Evolutionary conservation across 2,888 invertebrate genomes (phyloP).

Genomic region (Tromatobia lineatoria): DNA sequence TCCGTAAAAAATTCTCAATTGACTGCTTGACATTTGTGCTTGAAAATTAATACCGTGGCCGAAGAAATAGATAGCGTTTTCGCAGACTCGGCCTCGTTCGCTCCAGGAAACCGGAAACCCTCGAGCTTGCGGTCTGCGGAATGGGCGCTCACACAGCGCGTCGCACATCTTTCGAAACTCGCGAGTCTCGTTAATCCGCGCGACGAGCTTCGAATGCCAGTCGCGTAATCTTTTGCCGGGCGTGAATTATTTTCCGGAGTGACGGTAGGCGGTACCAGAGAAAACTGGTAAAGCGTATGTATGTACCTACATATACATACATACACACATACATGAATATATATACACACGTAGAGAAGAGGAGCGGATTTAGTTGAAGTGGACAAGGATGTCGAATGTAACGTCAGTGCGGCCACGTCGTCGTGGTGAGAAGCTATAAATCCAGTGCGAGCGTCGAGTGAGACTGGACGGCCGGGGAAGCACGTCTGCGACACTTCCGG

Average conservation of each 20-base stretch:
- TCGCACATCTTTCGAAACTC: constrained; percentile 44
- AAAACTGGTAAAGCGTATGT: neutral
- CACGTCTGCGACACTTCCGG: constrained; percentile 75
- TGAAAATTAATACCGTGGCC: neutral
- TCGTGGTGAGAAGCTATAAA: constrained; percentile 72
- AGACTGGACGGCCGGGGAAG: constrained; percentile 63
- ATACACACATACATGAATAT: neutral
- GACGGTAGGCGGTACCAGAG: constrained; percentile 2
- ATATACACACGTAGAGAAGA: constrained; percentile 2
- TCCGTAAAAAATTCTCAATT: neutral
- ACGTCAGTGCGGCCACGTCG: constrained; percentile 42
- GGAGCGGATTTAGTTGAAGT: constrained; percentile 40
- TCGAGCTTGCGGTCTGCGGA: constrained; percentile 38
- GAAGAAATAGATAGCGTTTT: constrained; percentile 4
- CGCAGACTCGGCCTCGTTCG: constrained; percentile 20
- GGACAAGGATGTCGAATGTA: constrained; percentile 50
- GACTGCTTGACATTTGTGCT: neutral
- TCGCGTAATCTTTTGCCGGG: constrained; percentile 72
- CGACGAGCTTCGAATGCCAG: constrained; percentile 73
- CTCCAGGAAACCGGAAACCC: constrained; percentile 31
- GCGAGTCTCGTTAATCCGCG: constrained; percentile 69
- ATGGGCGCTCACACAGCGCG: constrained; percentile 34
- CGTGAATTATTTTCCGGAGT: constrained; percentile 74
- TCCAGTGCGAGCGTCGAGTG: constrained; percentile 66
- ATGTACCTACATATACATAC: neutral